A percentile compares a stretch with the other conserved stretches of the same genome.
These are phyloP conservation scores for Chromis chromis DNA, from an alignment of 2,797 vertebrate genomes.

Conservation along the genomic window DNA sequence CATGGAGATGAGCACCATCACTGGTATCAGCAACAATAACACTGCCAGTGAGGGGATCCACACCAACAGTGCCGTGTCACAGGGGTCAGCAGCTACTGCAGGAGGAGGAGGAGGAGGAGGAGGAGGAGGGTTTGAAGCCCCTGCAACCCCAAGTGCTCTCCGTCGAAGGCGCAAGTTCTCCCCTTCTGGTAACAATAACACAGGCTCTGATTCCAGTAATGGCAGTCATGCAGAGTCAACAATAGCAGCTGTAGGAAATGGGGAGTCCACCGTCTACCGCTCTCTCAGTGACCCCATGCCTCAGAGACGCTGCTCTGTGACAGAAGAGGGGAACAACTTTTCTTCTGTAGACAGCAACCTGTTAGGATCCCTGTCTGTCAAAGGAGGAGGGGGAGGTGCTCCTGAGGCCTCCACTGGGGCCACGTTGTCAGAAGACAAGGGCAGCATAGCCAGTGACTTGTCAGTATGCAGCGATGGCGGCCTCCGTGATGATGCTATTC, in stretches of 20 bases:
- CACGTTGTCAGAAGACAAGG: constrained; percentile 83
- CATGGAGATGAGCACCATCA: constrained; percentile 61
- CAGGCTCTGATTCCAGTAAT: constrained; percentile 88
- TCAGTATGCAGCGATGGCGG: constrained; percentile 91
- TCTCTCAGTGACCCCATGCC: constrained; percentile 99
- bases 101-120: constrained; percentile 57
- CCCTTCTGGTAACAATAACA: constrained; percentile 83
- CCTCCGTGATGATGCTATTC: constrained; percentile 80
- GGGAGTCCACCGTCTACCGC: constrained; percentile 86
- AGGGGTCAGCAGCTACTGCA: constrained; percentile 55
- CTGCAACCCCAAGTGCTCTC: constrained; percentile 88
- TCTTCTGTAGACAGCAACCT: constrained; percentile 94
- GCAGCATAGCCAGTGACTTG: constrained; percentile 92
- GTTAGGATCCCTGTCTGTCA: constrained; percentile 91
- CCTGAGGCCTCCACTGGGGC: constrained; percentile 78
- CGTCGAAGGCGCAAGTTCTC: constrained; percentile 93
- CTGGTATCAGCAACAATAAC: constrained; percentile 49
- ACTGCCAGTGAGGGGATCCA: constrained; percentile 51
- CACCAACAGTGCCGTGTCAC: constrained; percentile 63
- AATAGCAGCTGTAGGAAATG: constrained; percentile 65
- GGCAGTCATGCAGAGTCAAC: constrained; percentile 85
- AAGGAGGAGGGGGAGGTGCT: constrained; percentile 78
- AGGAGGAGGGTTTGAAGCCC: constrained; percentile 81
- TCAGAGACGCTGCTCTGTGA: constrained; percentile 86
- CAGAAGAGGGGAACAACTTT: constrained; percentile 88